Percentiles rank a stretch among this genome's conserved stretches.
Evolutionary conservation across 1,140 invertebrate genomes (phyloP).

Genomic region (Nymphalis io): DNA sequence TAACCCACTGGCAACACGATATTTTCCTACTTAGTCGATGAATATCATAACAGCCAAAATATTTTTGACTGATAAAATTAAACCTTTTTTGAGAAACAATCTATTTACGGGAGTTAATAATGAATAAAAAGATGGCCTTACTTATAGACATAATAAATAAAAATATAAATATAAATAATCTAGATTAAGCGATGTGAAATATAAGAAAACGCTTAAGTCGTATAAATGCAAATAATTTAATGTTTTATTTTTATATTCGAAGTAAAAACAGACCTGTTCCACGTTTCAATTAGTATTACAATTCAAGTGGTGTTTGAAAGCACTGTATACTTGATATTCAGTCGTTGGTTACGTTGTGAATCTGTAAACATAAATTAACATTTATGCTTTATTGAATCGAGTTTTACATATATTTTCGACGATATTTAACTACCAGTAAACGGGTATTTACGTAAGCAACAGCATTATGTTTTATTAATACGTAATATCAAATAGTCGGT

Average conservation of each 20-base stretch:
- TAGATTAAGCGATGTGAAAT: background rate
- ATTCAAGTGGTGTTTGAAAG: slow-evolving; percentile 30
- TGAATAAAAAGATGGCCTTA: too few relatives aligned
- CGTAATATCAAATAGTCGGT: too few relatives aligned
- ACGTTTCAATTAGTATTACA: slow-evolving; percentile 10
- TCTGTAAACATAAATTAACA: background rate
- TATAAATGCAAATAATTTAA: slow-evolving; percentile 10
- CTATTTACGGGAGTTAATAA: too few relatives aligned
- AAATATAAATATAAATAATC: background rate
- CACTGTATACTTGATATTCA: slow-evolving; percentile 56
- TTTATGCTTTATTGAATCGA: background rate
- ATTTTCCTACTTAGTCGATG: too few relatives aligned
- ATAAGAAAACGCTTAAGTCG: background rate
- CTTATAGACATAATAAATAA: background rate
- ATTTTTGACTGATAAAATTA: too few relatives aligned
- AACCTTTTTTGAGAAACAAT: too few relatives aligned
- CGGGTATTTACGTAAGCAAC: background rate
- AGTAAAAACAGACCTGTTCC: background rate
- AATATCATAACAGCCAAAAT: too few relatives aligned
- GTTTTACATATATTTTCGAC: background rate
- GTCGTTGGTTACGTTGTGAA: slow-evolving; percentile 34
- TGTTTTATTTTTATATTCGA: background rate
- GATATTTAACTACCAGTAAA: background rate
- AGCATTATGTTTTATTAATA: background rate
- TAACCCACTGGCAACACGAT: too few relatives aligned